A percentile compares a stretch with the other conserved stretches of the same genome.
Evolutionary conservation across 2,888 invertebrate genomes (phyloP).

Genomic region (Geophilus truncorum): DNA sequence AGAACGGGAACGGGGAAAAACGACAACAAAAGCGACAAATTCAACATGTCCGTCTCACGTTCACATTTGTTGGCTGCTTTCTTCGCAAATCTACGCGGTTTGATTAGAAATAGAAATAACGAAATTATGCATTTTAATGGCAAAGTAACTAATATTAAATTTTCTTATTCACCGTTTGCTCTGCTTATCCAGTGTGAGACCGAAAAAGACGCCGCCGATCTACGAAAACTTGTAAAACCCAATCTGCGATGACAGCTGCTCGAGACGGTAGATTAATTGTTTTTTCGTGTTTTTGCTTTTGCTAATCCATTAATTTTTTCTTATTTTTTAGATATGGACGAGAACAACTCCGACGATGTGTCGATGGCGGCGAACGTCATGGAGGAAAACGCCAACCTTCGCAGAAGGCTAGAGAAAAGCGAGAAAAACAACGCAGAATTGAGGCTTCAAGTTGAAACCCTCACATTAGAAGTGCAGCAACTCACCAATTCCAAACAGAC

Average conservation of each 20-base stretch:
- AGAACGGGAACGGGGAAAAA: not conserved
- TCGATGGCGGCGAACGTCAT: not conserved
- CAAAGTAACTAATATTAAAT: not conserved
- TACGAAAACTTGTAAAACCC: not conserved
- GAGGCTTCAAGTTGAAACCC: not conserved
- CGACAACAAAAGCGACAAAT: not conserved
- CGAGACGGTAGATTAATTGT: not conserved
- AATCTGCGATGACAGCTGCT: not conserved
- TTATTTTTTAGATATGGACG: not conserved
- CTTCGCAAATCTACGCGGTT: not conserved
- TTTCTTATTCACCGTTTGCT: not conserved
- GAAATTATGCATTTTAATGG: not conserved
- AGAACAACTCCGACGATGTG: not conserved
- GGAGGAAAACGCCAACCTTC: not conserved
- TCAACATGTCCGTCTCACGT: not conserved
- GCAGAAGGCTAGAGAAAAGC: not conserved
- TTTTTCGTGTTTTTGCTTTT: too few relatives aligned
- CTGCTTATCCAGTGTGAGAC: not conserved
- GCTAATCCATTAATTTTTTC: too few relatives aligned
- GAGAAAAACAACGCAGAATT: constrained; percentile 8
- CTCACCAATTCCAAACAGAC: not conserved
- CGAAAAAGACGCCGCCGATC: not conserved
- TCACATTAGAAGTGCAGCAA: not conserved
- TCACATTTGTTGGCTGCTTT: not conserved
- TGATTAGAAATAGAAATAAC: not conserved